A percentile compares a stretch with the other conserved stretches of the same genome.
Evolutionary conservation across 1,140 invertebrate species (phyloP).

Genomic region (Manduca sexta): DNA sequence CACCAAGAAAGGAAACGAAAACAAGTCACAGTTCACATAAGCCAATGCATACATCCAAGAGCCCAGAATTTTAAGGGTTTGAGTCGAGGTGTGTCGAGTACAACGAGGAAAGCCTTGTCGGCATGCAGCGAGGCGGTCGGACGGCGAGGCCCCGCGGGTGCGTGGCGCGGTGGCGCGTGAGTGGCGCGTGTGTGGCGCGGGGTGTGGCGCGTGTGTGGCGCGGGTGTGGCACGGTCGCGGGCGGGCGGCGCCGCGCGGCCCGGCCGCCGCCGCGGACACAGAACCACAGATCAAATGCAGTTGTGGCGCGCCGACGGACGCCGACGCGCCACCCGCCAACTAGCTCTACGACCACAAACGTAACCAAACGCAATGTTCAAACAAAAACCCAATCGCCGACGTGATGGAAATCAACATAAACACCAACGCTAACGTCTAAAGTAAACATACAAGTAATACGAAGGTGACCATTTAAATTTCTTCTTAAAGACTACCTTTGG

Average conservation of each 20-base stretch:
- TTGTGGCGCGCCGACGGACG: conserved; percentile 42
- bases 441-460: conserved; percentile 70
- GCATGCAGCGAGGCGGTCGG: conserved; percentile 65
- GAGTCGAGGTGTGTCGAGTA: conserved; percentile 66
- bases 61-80: conserved; percentile 73
- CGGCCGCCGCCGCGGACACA: conserved; percentile 56
- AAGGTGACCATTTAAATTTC: conserved; percentile 72
- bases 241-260: conserved; percentile 24
- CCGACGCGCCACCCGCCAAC: conserved; percentile 59
- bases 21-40: conserved; percentile 72
- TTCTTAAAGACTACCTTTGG: conserved; percentile 77
- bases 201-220: conserved; percentile 17
- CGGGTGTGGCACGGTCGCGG: conserved; percentile 13
- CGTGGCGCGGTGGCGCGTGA: conserved; percentile 18
- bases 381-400: conserved; percentile 64
- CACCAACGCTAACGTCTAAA: conserved; percentile 70
- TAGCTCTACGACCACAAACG: conserved; percentile 67
- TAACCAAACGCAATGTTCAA: conserved; percentile 60
- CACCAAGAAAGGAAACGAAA: conserved; percentile 72
- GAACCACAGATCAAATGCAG: conserved; percentile 73
- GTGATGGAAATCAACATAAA: conserved; percentile 58
- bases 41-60: conserved; percentile 73
- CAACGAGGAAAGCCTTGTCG: conserved; percentile 66
- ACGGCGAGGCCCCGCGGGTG: conserved; percentile 31
- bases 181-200: conserved; percentile 1